Evolutionary conservation across 1,140 invertebrate genomes (phyloP).

Genomic region (Gryllus bimaculatus): DNA sequence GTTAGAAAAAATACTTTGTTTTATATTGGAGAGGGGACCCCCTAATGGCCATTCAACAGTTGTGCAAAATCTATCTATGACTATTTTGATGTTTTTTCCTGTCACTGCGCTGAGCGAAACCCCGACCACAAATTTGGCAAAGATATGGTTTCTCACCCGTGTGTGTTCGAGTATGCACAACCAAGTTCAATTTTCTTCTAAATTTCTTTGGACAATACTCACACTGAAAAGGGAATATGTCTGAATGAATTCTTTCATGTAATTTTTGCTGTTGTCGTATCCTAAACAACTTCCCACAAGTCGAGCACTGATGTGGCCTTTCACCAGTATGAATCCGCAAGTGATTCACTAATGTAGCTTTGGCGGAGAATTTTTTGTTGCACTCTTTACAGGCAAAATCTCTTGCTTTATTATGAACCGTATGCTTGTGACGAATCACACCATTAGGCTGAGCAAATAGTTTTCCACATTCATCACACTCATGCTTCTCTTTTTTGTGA

Average conservation of each 20-base stretch:
- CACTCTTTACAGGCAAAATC: slow-evolving; percentile 47
- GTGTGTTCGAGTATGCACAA: slow-evolving; percentile 50
- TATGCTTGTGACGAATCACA: slow-evolving; percentile 49
- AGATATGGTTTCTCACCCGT: slow-evolving; percentile 54
- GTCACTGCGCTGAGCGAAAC: slow-evolving; percentile 32
- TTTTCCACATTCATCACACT: slow-evolving; percentile 62
- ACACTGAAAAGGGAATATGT: slow-evolving; percentile 47
- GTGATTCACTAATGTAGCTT: slow-evolving; percentile 41
- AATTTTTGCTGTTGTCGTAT: slow-evolving; percentile 45
- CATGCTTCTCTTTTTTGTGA: slow-evolving; percentile 51
- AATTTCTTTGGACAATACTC: slow-evolving; percentile 52
- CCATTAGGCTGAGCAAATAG: slow-evolving; percentile 55
- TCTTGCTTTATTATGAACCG: slow-evolving; percentile 51
- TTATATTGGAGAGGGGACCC: too few relatives aligned
- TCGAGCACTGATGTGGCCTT: slow-evolving; percentile 47
- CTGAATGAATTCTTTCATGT: slow-evolving; percentile 41
- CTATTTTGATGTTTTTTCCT: slow-evolving; percentile 14
- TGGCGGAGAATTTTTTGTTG: slow-evolving; percentile 40
- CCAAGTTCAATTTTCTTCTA: slow-evolving; percentile 44
- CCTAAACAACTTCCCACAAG: slow-evolving; percentile 47
- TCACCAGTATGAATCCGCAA: slow-evolving; percentile 49
- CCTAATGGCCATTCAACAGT: neutral
- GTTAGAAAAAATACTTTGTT: too few relatives aligned
- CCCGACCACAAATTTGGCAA: slow-evolving; percentile 49
- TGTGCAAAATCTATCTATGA: neutral